Percentiles rank a stretch among this genome's conserved stretches.
These are phyloP conservation scores for Heliocidaris tuberculata DNA, from an alignment of 35 echinoderm and acorn worm genomes.

Conservation along the genomic window DNA sequence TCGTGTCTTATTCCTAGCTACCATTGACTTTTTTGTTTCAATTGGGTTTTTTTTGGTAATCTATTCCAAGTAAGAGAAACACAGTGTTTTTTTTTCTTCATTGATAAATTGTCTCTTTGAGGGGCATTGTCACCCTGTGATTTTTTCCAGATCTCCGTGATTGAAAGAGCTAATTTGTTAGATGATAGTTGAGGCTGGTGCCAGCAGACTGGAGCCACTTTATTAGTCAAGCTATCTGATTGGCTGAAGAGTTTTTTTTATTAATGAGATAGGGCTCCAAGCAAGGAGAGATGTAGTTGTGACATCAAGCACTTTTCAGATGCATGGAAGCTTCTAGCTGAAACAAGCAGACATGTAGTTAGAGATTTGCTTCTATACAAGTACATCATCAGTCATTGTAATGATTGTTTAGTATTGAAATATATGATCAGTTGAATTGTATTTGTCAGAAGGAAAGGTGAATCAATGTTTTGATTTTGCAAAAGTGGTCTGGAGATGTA, in stretches of 20 bases:
- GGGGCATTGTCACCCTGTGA: too few relatives aligned
- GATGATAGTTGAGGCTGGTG: neutral
- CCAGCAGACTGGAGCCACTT: neutral
- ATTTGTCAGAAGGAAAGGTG: too few relatives aligned
- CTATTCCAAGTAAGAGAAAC: neutral
- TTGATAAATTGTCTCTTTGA: neutral
- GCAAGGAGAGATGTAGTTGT: neutral
- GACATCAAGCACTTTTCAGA: neutral
- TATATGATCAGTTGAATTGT: too few relatives aligned
- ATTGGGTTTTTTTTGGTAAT: neutral
- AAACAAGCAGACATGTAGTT: neutral
- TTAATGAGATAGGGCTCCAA: neutral
- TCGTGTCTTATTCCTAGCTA: neutral
- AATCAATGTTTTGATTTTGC: neutral
- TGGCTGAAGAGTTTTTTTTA: slow-evolving; percentile 1
- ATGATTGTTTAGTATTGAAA: too few relatives aligned
- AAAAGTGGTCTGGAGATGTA: neutral
- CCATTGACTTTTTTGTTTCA: neutral
- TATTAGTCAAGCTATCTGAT: neutral
- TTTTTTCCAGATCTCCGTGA: too few relatives aligned
- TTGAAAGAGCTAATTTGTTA: neutral
- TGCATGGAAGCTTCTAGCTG: neutral
- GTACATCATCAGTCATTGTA: neutral
- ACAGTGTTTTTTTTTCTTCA: neutral
- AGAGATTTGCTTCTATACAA: neutral